Evolutionary conservation across 2,797 vertebrate genomes (phyloP).

Genomic region (Xiphophorus birchmanni): DNA sequence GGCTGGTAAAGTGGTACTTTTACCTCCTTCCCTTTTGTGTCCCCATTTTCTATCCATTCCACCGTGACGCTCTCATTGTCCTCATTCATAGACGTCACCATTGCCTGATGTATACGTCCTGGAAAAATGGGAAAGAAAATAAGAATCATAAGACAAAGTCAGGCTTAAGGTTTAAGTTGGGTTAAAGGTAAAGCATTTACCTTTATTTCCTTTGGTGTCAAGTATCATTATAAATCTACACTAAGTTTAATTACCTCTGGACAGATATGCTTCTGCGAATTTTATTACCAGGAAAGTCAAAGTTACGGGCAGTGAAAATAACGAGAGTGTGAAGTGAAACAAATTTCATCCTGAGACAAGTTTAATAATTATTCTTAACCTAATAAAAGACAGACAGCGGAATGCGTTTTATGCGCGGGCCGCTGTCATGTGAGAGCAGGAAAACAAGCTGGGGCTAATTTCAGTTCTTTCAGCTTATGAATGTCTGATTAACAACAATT

Average conservation of each 20-base stretch:
- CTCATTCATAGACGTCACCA: slow-evolving; percentile 97
- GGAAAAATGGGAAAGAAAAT: slow-evolving; percentile 28
- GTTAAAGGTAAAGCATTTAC: neutral
- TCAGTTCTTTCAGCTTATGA: slow-evolving; percentile 17
- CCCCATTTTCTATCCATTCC: slow-evolving; percentile 99
- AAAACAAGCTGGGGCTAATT: slow-evolving; percentile 7
- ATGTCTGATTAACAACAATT: slow-evolving; percentile 39
- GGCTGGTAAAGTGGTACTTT: slow-evolving; percentile 20
- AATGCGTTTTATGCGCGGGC: neutral
- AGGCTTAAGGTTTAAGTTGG: slow-evolving; percentile 1
- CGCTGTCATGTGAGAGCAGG: slow-evolving; percentile 9
- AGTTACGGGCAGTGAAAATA: neutral
- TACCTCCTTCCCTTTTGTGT: slow-evolving; percentile 99
- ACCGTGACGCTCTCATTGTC: slow-evolving; percentile 98
- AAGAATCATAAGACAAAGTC: slow-evolving; percentile 17
- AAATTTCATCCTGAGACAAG: neutral
- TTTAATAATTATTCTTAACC: neutral
- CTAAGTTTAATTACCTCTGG: neutral
- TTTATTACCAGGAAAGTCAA: neutral
- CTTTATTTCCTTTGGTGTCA: neutral
- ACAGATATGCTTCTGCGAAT: neutral
- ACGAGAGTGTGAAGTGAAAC: neutral
- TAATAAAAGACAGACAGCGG: neutral
- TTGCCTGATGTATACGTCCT: slow-evolving; percentile 98
- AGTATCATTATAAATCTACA: neutral